These are phyloP conservation scores for Aphaenogaster floridana DNA, from an alignment of 1,140 invertebrate genomes.

Conservation along the genomic window DNA sequence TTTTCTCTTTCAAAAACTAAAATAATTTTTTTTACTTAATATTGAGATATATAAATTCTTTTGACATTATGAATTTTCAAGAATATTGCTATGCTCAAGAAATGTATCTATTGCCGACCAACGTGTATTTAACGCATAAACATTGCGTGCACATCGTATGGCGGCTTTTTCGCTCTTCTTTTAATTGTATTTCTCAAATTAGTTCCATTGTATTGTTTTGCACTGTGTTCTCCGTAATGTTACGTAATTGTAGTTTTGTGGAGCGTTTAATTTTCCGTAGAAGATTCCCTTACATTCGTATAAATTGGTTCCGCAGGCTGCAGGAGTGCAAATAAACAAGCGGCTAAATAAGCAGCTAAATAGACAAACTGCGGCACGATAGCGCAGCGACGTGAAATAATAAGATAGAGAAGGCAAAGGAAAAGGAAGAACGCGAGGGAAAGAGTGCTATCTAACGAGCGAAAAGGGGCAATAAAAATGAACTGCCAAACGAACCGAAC, in stretches of 20 bases:
- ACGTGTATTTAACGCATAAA: not conserved
- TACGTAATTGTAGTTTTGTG: conserved; percentile 17
- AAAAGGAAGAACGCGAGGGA: conserved; percentile 11
- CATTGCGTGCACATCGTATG: not conserved
- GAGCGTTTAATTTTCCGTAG: conserved; percentile 17
- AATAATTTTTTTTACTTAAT: not conserved
- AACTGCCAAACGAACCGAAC: conserved; percentile 48
- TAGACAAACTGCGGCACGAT: conserved; percentile 47
- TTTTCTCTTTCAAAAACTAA: not conserved
- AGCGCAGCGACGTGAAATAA: conserved; percentile 51
- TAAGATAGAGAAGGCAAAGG: conserved; percentile 47
- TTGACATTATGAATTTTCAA: conserved; percentile 16
- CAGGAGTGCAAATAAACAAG: conserved; percentile 31
- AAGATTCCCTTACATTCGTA: conserved; percentile 31
- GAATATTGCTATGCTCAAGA: not conserved
- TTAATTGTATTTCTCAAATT: conserved; percentile 35
- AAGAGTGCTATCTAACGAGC: conserved; percentile 38
- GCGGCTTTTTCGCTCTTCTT: not conserved
- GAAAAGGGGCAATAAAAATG: conserved; percentile 46
- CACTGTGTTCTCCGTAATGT: not conserved
- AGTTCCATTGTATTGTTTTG: not conserved
- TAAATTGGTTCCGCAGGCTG: conserved; percentile 19
- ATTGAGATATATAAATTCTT: not conserved
- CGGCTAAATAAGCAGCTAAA: conserved; percentile 45
- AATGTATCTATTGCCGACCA: not conserved